Percentiles rank a stretch among this genome's conserved stretches.
phyloP scores from a whole-genome alignment of 2,797 vertebrate species.

The Phoebastria nigripes region DNA sequence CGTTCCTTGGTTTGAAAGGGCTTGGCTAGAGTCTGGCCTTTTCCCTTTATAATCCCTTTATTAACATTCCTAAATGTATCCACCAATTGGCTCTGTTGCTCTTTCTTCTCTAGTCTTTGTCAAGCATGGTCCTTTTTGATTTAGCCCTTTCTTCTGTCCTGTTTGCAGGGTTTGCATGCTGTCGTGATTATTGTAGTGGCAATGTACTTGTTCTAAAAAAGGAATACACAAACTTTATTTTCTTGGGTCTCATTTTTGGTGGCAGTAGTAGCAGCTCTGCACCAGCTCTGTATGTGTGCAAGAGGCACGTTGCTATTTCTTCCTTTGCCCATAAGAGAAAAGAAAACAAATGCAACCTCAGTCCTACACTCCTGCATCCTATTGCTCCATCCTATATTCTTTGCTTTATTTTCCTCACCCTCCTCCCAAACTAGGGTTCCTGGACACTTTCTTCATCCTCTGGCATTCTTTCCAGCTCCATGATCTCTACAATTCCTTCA shows the following conservation, averaged over 20 bases:
- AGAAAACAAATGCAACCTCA: neutral
- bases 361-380: neutral
- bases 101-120: neutral
- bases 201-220: neutral
- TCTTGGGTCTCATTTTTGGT: neutral
- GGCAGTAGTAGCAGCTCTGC: neutral
- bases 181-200: neutral
- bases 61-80: neutral
- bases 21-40: neutral
- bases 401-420: neutral
- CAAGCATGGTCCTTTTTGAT: neutral
- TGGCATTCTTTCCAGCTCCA: neutral
- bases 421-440: neutral
- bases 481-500: neutral
- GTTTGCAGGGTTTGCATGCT: neutral
- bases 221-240: neutral
- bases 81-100: fast-evolving
- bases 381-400: neutral
- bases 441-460: neutral
- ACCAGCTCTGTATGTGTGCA: neutral
- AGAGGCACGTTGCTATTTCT: neutral
- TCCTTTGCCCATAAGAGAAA: neutral
- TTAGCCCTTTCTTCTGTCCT: neutral
- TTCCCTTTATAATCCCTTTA: neutral
- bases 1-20: neutral